Evolutionary conservation across 2,888 invertebrate genomes (phyloP), one percentile per base, ranked within the genome.

Genomic region (Hetaerina titia): DNA sequence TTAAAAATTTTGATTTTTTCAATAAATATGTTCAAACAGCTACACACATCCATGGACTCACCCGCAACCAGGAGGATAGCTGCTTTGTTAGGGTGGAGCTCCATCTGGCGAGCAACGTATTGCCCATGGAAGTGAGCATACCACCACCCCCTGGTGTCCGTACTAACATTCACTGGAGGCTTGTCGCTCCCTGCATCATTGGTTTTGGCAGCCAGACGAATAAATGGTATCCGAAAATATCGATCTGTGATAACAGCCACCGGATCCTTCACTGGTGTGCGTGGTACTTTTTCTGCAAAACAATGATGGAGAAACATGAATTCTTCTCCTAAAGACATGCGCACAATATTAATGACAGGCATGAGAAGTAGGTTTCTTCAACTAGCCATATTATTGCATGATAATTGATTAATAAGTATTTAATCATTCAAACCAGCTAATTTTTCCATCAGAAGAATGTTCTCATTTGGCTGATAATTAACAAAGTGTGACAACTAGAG

Each of bases 61-160:
- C 99, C 99, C 95, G 99, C 98, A 94, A 99, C 98, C 95, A 99
- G 97, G 95, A 99, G 97, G 96, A 99, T 98, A 0, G 99, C 98
- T 95, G 98, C 98, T 97, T 99, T 99, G 96, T 99, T 99, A 0
- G 99, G 99, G 96, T 99, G 99, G 96, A 99, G 97, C 97, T 99
- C 99, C 99, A 99, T 99, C 97, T 99, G 99, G 1, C 99, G 97
- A 13, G 99, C 99, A 90, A 99, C 99, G 97, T 99, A 99, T 97
- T 99, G 99, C 0, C 99, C 99, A 97, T 99, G 99, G 97, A 99
- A 99, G 97, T 99, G 99, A 87, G 99, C 99, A 97, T 98, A 99
- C 99, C 99, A 99, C 98, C 99, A 98, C 95, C 99, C 99, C 95
- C 98, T 97, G 96, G 98, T 98, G 94, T 97, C 97, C 96, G 95